Evolutionary conservation across 1,140 invertebrate species (phyloP), one percentile per base, ranked within the genome.

Genomic region (Ostrea edulis): DNA sequence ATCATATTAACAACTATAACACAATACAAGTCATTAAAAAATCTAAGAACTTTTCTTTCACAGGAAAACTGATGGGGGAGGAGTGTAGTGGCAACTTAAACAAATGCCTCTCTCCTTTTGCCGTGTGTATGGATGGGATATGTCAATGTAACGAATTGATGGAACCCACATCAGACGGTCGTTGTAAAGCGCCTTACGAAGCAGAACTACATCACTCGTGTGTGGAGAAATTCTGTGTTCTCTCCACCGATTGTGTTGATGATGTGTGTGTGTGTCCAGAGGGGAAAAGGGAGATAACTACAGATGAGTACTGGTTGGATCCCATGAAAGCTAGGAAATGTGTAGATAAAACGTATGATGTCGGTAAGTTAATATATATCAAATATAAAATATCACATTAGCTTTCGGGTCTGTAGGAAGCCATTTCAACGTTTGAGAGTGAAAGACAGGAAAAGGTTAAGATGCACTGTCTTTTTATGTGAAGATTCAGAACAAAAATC

Each of bases 291-390:
- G 71, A 89, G 29, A 82, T 89, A 65, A 62, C 82, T 52, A 9
- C 17, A n/a, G 83, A 87, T 0, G 88, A 89, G 35, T 89, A 87
- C 53, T 89, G 88, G 88, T 12, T 89, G 35, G 71, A 86, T 17
- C 88, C 88, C 0, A 8, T 84, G 2, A 62, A 84, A 17, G 53
- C 29, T 55, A 22, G 29, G 20, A 35, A 29, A 62, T 84, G 83
- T 12, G 58, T 71, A n/a, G 62, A 86, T 9, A 71, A 65, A 71
- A 53, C 71, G 12, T 52, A 44, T n/a, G 20, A 22, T 68, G 44
- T 65, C 12, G 44, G 44, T 77, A 71, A 51, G 29, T 86, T 11
- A 12, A 25, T 0, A 17, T 20, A 58, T 12, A 7, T 12, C 53
- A 11, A 2, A 17, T 3, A 55, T 3, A 55, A 55, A 0, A 12